Base-by-base conservation (phyloP, 2,113 vertebrate genomes). In the Heloderma charlesbogerti region DNA sequence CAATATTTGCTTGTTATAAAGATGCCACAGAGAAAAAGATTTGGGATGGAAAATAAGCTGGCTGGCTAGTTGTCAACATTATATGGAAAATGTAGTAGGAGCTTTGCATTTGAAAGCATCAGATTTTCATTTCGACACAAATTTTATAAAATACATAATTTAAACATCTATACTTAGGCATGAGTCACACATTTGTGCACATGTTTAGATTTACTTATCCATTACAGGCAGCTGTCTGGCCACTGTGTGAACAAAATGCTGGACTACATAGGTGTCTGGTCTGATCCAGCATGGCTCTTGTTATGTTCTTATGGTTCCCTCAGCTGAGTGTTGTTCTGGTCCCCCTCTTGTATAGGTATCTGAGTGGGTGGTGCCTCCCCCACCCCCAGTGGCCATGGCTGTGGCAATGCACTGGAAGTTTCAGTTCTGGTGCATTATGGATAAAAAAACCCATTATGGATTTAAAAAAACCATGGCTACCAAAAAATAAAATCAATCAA, bases 1-100 rank as follows among this genome's bases (percentile, higher is more conserved):
- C 69, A 89, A 84, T 66, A 84, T 89, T 60, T 84, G 71, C 40
- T 67, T 77, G 72, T 57, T 34, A 7, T 85, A 85, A 84, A 78
- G 82, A 85, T 84, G 72, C 80, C 82, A 75, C 8, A 37, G 60
- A 67, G 63, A 84, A 31, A 77, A 90, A 63, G 40, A 45, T 45
- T 12, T 45, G 54, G 57, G 25, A 79, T 31, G 27, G 72, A 45
- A 66, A 85, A 45, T 16, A 34, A 63, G 34, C 6, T 10, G 40
- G 34, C 22, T 81, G 87, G 81, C 40, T 40, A 43, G 9, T 75
- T 84, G 40, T 63, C 54, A 37, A 75, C 37, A 84, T 45, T 27
- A n/a, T 74, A 63, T 34, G 8, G n/a, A 37, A 7, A 69, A 81
- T 1, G 10, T 37, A 66, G 25, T 43, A 83, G 16, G 29, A 74